Percentiles rank a stretch among this genome's conserved stretches.
Evolutionary conservation across 2,797 vertebrate genomes (phyloP).

Genomic region (Pseudochromis fuscus): DNA sequence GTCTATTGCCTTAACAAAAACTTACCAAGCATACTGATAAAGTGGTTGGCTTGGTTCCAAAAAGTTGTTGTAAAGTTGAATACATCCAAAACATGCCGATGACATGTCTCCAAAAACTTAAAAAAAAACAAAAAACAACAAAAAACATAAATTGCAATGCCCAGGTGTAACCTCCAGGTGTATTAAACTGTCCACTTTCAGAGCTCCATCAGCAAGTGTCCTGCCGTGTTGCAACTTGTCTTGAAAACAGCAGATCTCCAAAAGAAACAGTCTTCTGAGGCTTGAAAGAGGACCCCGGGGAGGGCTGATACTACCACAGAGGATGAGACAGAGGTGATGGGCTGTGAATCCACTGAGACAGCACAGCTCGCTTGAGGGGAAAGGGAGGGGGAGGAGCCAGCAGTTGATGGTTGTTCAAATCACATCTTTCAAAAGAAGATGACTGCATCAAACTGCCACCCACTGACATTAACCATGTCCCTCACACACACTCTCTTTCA

Average conservation of each 20-base stretch:
- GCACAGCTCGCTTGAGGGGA: slow-evolving; percentile 54
- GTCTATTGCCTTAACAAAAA: slow-evolving; percentile 7
- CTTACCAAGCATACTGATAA: too few species aligned
- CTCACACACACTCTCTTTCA: slow-evolving; percentile 31
- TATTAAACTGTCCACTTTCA: slow-evolving; percentile 6
- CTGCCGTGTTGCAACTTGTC: slow-evolving; percentile 7
- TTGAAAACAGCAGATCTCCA: slow-evolving; percentile 6
- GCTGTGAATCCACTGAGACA: slow-evolving; percentile 51
- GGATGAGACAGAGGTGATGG: slow-evolving; percentile 50
- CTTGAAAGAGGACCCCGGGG: slow-evolving; percentile 19
- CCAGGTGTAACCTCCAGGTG: slow-evolving; percentile 32
- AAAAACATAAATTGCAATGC: slow-evolving; percentile 15
- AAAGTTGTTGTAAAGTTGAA: slow-evolving; percentile 33
- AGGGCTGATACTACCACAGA: slow-evolving; percentile 33
- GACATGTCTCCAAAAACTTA: slow-evolving; percentile 10
- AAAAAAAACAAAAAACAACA: not conserved
- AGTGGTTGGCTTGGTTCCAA: too few species aligned
- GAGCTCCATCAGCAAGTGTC: not conserved
- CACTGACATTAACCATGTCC: slow-evolving; percentile 40
- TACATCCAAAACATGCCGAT: slow-evolving; percentile 26
- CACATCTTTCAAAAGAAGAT: slow-evolving; percentile 58
- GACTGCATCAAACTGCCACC: slow-evolving; percentile 50
- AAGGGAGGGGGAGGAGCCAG: slow-evolving; percentile 51
- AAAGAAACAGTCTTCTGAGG: slow-evolving; percentile 2
- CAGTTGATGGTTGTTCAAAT: slow-evolving; percentile 47